Conservation (phyloP, 2,113 vertebrate genomes). For the Tachysurus fulvidraco region DNA sequence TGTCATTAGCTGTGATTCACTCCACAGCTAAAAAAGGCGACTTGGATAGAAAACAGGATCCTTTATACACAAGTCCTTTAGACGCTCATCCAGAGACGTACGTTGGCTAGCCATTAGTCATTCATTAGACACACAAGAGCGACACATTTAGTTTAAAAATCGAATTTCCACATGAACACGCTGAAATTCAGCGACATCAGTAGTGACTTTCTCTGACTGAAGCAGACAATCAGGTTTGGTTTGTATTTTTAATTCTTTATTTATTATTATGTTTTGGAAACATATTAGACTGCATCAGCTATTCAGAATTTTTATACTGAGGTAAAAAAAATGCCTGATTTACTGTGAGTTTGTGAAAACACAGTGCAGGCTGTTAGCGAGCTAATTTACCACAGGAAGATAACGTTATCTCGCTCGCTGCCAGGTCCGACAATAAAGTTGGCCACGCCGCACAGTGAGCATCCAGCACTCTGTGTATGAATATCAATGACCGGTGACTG, state of each 20-base stretch:
- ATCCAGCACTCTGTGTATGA: neutral
- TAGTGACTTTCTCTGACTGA: neutral
- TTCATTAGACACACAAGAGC: slow-evolving; percentile 25
- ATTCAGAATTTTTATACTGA: neutral
- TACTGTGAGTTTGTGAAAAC: too few relatives aligned
- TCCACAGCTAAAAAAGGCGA: slow-evolving; percentile 14
- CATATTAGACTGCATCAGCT: neutral
- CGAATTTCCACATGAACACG: neutral
- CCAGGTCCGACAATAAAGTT: neutral
- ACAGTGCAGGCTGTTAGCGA: neutral
- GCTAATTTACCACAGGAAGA: neutral
- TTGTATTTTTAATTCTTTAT: neutral
- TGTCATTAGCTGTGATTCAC: slow-evolving; percentile 47
- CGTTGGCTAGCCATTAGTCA: slow-evolving; percentile 23
- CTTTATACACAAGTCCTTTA: slow-evolving; percentile 8
- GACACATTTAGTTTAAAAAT: neutral
- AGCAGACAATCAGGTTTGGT: neutral
- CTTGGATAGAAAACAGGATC: slow-evolving; percentile 9
- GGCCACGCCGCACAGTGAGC: neutral
- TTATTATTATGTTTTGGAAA: slow-evolving; percentile 8
- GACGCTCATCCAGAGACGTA: slow-evolving; percentile 1
- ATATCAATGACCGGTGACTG: neutral
- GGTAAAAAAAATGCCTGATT: neutral
- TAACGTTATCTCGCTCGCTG: neutral
- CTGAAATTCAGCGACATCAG: neutral